phyloP scores from a whole-genome alignment of 92 coral and sea anemone genomes.

The Umimayanthus chanpuru region DNA sequence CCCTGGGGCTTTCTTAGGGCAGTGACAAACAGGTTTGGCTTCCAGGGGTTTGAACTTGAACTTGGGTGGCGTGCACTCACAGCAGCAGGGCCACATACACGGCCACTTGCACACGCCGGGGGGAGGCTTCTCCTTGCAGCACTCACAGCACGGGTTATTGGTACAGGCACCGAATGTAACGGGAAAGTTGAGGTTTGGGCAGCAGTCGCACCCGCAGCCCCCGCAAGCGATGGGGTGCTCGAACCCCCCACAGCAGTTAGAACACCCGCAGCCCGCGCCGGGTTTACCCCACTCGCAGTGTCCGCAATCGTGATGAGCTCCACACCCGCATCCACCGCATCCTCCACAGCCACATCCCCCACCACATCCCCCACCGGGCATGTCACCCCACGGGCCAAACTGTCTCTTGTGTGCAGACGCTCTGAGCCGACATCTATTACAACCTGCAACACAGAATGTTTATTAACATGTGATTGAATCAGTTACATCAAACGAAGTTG shows the following conservation, averaged over 20 bases:
- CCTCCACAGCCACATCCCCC: constrained; percentile 48
- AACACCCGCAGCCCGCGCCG: constrained; percentile 74
- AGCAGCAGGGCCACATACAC: constrained; percentile 94
- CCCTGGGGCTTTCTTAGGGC: constrained; percentile 63
- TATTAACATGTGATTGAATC: neutral
- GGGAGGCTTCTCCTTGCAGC: constrained; percentile 80
- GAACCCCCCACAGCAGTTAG: constrained; percentile 88
- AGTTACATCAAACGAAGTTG: neutral
- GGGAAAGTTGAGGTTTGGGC: constrained; percentile 84
- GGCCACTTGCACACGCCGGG: constrained; percentile 92
- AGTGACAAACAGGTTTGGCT: constrained; percentile 82
- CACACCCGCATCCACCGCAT: constrained; percentile 64
- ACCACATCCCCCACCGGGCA: constrained; percentile 73
- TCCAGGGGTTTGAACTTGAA: constrained; percentile 85
- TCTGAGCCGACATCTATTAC: constrained; percentile 50
- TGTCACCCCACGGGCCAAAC: constrained; percentile 72
- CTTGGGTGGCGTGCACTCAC: constrained; percentile 90
- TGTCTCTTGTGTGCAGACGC: constrained; percentile 68
- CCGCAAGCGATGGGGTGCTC: constrained; percentile 76
- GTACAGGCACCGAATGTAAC: constrained; percentile 80
- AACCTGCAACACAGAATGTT: constrained; percentile 42
- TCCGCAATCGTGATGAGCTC: constrained; percentile 36
- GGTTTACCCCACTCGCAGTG: constrained; percentile 62
- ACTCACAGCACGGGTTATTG: constrained; percentile 84
- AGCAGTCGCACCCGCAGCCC: constrained; percentile 84